Evolutionary conservation across 2,888 invertebrate genomes (phyloP).

Genomic region (Himalopsyche anomala): DNA sequence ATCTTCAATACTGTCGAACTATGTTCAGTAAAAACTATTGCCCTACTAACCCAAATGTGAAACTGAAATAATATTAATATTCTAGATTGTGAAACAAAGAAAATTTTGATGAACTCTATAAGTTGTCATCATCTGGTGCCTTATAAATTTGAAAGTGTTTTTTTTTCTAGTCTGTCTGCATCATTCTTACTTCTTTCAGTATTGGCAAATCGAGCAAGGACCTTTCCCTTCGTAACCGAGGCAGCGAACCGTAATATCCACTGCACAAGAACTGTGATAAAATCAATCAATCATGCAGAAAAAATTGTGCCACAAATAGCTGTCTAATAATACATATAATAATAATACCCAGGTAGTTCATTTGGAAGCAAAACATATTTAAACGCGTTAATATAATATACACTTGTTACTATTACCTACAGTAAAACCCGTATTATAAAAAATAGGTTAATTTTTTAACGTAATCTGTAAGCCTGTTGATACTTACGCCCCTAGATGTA

Average conservation of each 20-base stretch:
- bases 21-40: too few relatives aligned
- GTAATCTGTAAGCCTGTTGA: too few relatives aligned
- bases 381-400: too few relatives aligned
- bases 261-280: conserved; percentile 81
- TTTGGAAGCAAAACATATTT: neutral
- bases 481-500: too few relatives aligned
- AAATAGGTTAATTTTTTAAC: too few relatives aligned
- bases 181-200: conserved; percentile 84
- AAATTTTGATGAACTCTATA: conserved; percentile 1
- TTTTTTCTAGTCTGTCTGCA: conserved; percentile 41
- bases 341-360: neutral
- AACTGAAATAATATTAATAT: too few relatives aligned
- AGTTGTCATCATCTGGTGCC: conserved; percentile 49
- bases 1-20: too few relatives aligned
- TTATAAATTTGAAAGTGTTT: conserved; percentile 51
- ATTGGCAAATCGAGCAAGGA: conserved; percentile 87
- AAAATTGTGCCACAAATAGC: conserved; percentile 7
- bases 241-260: conserved; percentile 83
- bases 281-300: conserved; percentile 45
- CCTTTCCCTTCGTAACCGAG: conserved; percentile 85
- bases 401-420: too few relatives aligned
- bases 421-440: too few relatives aligned
- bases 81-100: too few relatives aligned
- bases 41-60: too few relatives aligned
- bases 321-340: neutral